Percentiles rank a stretch among this genome's conserved stretches.
These are phyloP conservation scores for Muscicapa adusta DNA, from an alignment of 2,113 vertebrate genomes.

Conservation along the genomic window DNA sequence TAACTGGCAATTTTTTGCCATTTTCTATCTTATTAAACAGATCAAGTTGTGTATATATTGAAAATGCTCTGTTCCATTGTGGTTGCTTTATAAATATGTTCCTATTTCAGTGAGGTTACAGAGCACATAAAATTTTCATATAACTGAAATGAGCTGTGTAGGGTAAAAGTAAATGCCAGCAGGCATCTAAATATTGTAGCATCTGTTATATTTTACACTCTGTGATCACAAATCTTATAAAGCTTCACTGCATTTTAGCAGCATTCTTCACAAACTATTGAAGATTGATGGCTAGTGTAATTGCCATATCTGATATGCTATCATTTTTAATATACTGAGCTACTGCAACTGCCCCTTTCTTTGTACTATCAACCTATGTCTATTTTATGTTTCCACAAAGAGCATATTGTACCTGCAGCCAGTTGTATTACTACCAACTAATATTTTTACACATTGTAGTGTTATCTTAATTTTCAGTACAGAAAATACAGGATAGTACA, in stretches of 20 bases:
- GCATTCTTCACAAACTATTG: conserved; percentile 70
- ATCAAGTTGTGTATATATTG: conserved; percentile 23
- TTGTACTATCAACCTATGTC: conserved; percentile 17
- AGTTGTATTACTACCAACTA: not conserved
- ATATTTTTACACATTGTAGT: not conserved
- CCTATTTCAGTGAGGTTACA: conserved; percentile 62
- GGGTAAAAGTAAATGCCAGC: conserved; percentile 85
- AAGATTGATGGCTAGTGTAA: conserved; percentile 72
- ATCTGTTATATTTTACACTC: conserved; percentile 87
- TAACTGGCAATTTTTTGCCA: conserved; percentile 35
- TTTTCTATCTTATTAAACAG: conserved; percentile 35
- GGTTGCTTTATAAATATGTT: conserved; percentile 65
- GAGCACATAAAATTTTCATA: conserved; percentile 74
- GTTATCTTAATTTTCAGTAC: conserved; percentile 36
- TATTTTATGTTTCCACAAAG: conserved; percentile 36
- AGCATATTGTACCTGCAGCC: not conserved
- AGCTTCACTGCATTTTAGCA: conserved; percentile 66
- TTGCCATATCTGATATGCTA: conserved; percentile 57
- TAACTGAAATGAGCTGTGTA: conserved; percentile 85
- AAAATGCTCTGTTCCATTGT: conserved; percentile 51
- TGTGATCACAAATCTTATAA: conserved; percentile 84
- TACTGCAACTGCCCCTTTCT: conserved; percentile 25
- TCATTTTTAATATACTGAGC: conserved; percentile 65
- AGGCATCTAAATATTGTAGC: conserved; percentile 86
- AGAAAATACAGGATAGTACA: not conserved